Evolutionary conservation across 2,888 invertebrate genomes (phyloP), one percentile per base, ranked within the genome.

Genomic region (Scaptodrosophila latifasciaeformis): DNA sequence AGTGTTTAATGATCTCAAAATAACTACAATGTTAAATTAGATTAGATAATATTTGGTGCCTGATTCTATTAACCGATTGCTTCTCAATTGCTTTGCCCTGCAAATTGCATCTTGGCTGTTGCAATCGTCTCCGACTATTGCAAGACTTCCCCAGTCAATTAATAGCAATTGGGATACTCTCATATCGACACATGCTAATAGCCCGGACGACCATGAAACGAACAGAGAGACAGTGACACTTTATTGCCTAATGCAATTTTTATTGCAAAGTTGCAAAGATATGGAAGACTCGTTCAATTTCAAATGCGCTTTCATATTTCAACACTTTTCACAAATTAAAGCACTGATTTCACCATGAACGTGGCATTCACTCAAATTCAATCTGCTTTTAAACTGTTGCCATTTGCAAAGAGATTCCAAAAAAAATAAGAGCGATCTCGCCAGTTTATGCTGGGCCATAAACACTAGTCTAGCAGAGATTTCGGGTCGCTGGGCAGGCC

Each of bases 91-190:
- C 48, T 42, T 24, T 57, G 57, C 29, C 65, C 56, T 54, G 65
- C 44, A 47, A 37, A 49, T 27, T 49, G 31, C 21, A 34, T 49
- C 19, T 51, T 63, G 72, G 69, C 66, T 76, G 78, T 66, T 76
- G 81, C 81, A 76, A 76, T 80, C 64, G 54, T 37, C 48, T 18
- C 30, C 43, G 45, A 44, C 55, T 64, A 77, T 75, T 75, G 75
- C 75, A 77, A 40, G 68, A 77, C 56, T 44, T 62, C 24, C 49
- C 24, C 31, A 52, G 18, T 40, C 67, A 74, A 74, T 74, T 79
- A 67, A 64, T 62, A 59, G 59, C 72, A 71, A 75, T 72, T 68
- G 40, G 53, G 55, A 49, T 42, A 3, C 24, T 24, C 24, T 3
- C 24, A 7, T 24, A 24, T 3, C 24, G 24, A 3, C 3, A 3